Base-by-base conservation (phyloP, 1,140 invertebrate genomes). In the Eupristina koningsbergeri region DNA sequence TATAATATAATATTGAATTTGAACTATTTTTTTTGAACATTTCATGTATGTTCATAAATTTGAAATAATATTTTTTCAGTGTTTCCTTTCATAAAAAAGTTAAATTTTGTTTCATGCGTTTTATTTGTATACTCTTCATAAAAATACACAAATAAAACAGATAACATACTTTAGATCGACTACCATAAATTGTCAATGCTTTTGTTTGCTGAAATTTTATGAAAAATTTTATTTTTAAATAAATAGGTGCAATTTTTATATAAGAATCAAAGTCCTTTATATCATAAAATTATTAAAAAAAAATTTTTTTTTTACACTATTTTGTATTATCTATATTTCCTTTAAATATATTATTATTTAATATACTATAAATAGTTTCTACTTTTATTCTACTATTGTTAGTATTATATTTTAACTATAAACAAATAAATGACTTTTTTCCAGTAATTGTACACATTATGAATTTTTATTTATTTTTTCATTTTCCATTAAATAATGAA, bases 1-100 rank as follows among this genome's bases (percentile, higher is more conserved):
- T 58, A 58, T 58, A 50, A 58, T 58, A 58, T 9, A 22, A 58
- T n/a, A 58, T 22, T 58, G 7, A 69, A 69, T 22, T 69, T 11
- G 39, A 39, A 36, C 5, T 26, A 58, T 26, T 58, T 69, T 69
- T 69, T 39, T 11, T 26, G 34, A 0, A 39, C 15, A 39, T 69
- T 69, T 39, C 64, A 19, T 69, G 22, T 7, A 69, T 7, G 64
- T 39, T 22, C 13, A 39, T 69, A 69, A 69, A 69, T 69, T 39
- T 69, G 17, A 69, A 36, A 69, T 39, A 39, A 36, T 69, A 69
- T 22, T 69, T 69, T 69, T 39, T 69, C 64, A 69, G 22, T 26
- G 34, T 31, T 39, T 17, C 31, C 26, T 31, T 67, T 67, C 19
- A 22, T 69, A 39, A 69, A 36, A 45, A 69, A 36, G 9, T 5